Conservation (phyloP, 1,140 invertebrate genomes). For the Drosophila parvula region DNA sequence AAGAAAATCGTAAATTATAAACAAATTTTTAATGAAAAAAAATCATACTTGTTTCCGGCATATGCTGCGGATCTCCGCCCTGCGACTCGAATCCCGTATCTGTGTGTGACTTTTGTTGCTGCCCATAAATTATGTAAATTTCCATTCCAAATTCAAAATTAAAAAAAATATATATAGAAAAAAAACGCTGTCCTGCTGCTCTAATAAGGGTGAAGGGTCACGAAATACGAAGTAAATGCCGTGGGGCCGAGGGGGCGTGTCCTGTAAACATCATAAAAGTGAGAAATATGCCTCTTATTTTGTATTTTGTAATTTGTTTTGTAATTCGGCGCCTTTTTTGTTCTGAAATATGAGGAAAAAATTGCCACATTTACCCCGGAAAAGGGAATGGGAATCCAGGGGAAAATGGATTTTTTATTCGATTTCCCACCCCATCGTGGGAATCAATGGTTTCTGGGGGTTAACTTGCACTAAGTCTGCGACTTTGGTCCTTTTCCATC, state of each 20-base stretch:
- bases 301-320: constrained; percentile 77
- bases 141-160: constrained; percentile 61
- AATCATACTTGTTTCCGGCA: constrained; percentile 34
- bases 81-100: constrained; percentile 33
- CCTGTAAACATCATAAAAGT: constrained; percentile 57
- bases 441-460: constrained; percentile 38
- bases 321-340: constrained; percentile 49
- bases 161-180: too few species aligned
- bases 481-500: constrained; percentile 25
- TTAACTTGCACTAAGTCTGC: constrained; percentile 29
- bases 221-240: constrained; percentile 31
- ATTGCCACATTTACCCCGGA: constrained; percentile 69
- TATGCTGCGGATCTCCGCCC: constrained; percentile 54
- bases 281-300: constrained; percentile 77
- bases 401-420: constrained; percentile 75
- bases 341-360: constrained; percentile 78
- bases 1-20: constrained; percentile 74
- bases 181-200: constrained; percentile 48
- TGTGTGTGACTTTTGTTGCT: constrained; percentile 76
- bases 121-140: constrained; percentile 81
- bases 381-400: constrained; percentile 11
- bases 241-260: constrained; percentile 56
- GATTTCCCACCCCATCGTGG: constrained; percentile 60
- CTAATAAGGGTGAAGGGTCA: constrained; percentile 78
- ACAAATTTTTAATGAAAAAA: constrained; percentile 75